Evolutionary conservation across 2,113 vertebrate species (phyloP), one percentile per base, ranked within the genome.

Genomic region (Acrocephalus arundinaceus): DNA sequence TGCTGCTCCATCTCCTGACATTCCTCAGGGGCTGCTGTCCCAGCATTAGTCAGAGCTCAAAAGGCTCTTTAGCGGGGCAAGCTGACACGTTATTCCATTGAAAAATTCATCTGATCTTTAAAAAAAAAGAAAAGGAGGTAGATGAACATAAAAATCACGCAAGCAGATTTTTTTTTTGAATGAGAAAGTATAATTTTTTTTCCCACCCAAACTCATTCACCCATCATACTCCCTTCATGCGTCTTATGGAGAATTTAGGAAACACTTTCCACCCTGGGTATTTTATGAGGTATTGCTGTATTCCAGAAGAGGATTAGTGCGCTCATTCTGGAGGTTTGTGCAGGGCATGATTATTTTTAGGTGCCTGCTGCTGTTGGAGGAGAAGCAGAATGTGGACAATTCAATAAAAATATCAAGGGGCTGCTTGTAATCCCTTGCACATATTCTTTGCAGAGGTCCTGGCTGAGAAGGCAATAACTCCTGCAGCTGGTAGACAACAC

Each of bases 1-100:
- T 87, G 68, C 80, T 57, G 78, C 76, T 87, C 90, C 90, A 61
- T 94, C 82, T 70, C 87, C 87, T 88, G 63, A 91, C 90, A 74
- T 86, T 96, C 92, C 85, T 71, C 78, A 28, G 41, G 15, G 55
- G 52, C 89, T 77, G 55, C 87, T 92, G 65, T 37, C 82, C 57
- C 19, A 48, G 72, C 83, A n/a, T 28, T 43, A 66, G 46, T 12
- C 75, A 84, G 55, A 90, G 39, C 79, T 83, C 76, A 86, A 87
- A 92, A 57, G 85, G 10, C 25, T 57, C 79, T 90, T 84, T 90
- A 68, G 78, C 61, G 54, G 41, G 68, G 65, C 22, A 86, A 88
- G 61, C 10, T 19, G 59, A 67, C 48, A 45, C 31, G 2, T 90
- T 49, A 48, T 81, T 1, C 80, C 54, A 43, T 21, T 33, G 23